Evolutionary conservation across 2,113 vertebrate species (phyloP).

Genomic region (Corapipo altera): DNA sequence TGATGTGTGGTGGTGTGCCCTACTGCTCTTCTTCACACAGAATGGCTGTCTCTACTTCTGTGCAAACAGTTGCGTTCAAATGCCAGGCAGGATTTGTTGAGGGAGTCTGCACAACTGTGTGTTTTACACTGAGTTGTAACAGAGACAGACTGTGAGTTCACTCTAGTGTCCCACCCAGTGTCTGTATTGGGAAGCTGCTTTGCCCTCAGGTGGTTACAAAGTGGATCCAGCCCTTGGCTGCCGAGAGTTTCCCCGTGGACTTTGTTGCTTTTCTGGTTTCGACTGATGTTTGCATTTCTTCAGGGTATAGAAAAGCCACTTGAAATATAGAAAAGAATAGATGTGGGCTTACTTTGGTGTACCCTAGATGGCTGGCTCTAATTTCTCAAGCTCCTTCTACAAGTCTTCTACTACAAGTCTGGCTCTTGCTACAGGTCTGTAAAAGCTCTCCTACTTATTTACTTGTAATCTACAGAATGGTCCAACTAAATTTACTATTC

Average conservation of each 20-base stretch:
- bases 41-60: neutral
- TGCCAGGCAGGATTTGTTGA: neutral
- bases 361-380: neutral
- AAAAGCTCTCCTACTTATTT: conserved; percentile 2
- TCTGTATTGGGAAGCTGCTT: neutral
- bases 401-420: neutral
- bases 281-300: neutral
- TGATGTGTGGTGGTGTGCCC: neutral
- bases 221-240: accelerated
- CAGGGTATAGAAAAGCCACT: neutral
- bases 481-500: conserved; percentile 17
- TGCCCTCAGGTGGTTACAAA: neutral
- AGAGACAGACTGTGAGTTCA: neutral
- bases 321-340: neutral
- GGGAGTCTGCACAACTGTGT: neutral
- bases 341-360: neutral
- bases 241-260: neutral
- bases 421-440: neutral
- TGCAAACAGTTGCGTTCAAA: neutral
- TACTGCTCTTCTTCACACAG: neutral
- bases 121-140: neutral
- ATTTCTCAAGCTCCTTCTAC: neutral
- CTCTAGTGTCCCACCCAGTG: neutral
- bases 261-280: neutral
- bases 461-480: neutral